These are phyloP conservation scores for Oegoconia quadripuncta DNA, from an alignment of 2,888 invertebrate species.

Conservation along the genomic window DNA sequence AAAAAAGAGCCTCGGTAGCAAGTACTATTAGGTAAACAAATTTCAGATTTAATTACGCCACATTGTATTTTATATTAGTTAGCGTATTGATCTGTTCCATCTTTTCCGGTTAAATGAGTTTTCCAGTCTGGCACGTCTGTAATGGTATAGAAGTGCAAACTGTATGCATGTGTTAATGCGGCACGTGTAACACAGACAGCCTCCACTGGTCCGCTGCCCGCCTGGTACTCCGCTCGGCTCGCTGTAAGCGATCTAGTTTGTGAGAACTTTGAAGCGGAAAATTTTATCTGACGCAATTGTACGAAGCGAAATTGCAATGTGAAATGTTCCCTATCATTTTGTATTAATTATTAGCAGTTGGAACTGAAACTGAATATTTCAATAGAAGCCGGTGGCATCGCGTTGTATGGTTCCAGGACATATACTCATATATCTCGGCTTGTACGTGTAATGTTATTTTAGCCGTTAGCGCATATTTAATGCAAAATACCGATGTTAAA, in stretches of 20 bases:
- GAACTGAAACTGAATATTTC: too few relatives aligned
- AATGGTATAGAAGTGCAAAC: slow-evolving; percentile 31
- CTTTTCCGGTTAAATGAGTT: slow-evolving; percentile 61
- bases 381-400: too few relatives aligned
- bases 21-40: slow-evolving; percentile 15
- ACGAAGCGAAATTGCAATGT: slow-evolving; percentile 37
- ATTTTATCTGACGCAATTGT: slow-evolving; percentile 51
- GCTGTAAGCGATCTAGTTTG: slow-evolving; percentile 65
- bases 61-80: slow-evolving; percentile 21
- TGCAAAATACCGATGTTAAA: too few relatives aligned
- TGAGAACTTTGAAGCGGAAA: slow-evolving; percentile 59
- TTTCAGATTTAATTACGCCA: neutral
- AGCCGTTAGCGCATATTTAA: too few relatives aligned
- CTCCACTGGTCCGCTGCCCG: slow-evolving; percentile 34
- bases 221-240: slow-evolving; percentile 49
- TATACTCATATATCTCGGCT: too few relatives aligned
- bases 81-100: slow-evolving; percentile 51
- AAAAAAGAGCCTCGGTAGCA: slow-evolving; percentile 35
- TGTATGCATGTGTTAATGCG: slow-evolving; percentile 46
- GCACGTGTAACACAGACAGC: slow-evolving; percentile 53
- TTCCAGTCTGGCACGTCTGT: slow-evolving; percentile 61
- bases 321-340: slow-evolving; percentile 18
- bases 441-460: too few relatives aligned
- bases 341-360: too few relatives aligned
- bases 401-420: too few relatives aligned